phyloP scores from a whole-genome alignment of 2,888 invertebrate species.

The Sarcophaga rosellei region DNA sequence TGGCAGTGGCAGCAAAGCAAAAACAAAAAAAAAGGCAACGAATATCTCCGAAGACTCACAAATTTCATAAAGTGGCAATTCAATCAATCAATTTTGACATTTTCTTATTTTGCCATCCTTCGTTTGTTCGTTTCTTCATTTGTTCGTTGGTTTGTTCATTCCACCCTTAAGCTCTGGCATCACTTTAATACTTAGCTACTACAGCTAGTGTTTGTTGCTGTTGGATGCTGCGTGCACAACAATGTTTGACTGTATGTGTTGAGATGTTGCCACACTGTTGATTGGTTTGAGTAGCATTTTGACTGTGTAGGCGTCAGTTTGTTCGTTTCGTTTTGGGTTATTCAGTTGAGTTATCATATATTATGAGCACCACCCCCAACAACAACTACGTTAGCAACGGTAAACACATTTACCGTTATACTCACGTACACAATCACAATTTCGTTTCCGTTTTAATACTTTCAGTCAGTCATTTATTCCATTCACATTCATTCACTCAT shows the following conservation, averaged over 20 bases:
- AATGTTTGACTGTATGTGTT: constrained; percentile 61
- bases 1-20: constrained; percentile 16
- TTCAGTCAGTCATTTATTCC: not conserved
- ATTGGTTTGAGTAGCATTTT: constrained; percentile 16
- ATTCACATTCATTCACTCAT: constrained; percentile 44
- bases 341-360: constrained; percentile 59
- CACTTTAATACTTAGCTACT: constrained; percentile 37
- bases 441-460: constrained; percentile 46
- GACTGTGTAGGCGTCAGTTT: constrained; percentile 51
- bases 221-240: constrained; percentile 41
- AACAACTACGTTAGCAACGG: constrained; percentile 33
- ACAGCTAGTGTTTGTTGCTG: constrained; percentile 11
- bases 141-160: constrained; percentile 53
- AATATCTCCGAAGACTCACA: constrained; percentile 80
- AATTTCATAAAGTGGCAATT: constrained; percentile 81
- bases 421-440: constrained; percentile 79
- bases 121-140: constrained; percentile 37
- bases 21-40: constrained; percentile 20
- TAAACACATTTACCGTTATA: constrained; percentile 74
- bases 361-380: constrained; percentile 30
- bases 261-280: constrained; percentile 40
- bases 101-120: constrained; percentile 60
- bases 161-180: constrained; percentile 60
- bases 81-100: constrained; percentile 80
- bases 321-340: not conserved